A percentile compares a stretch with the other conserved stretches of the same genome.
Evolutionary conservation across 2,888 invertebrate genomes (phyloP).

Genomic region (Mimachlamys varia): DNA sequence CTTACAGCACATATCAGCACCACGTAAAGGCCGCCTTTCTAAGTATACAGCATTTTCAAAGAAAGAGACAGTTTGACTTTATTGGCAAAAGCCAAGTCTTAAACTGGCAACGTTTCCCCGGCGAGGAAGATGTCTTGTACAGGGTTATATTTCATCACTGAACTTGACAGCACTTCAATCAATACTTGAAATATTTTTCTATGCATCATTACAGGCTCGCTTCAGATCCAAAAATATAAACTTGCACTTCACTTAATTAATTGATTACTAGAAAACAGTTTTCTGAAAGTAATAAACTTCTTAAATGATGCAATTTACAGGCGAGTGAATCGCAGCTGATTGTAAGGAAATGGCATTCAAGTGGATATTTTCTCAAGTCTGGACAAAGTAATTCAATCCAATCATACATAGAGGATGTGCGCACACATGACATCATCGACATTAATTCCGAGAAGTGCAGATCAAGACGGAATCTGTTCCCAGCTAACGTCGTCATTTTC

Average conservation of each 20-base stretch:
- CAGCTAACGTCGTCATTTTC: neutral
- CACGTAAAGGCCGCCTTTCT: neutral
- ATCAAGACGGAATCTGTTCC: neutral
- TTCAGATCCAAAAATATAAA: no score
- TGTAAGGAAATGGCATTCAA: neutral
- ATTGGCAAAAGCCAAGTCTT: neutral
- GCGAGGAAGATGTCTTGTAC: neutral
- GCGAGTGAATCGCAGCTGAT: neutral
- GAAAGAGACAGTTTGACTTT: neutral
- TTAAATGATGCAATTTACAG: neutral
- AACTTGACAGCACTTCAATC: neutral
- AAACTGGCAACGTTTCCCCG: neutral
- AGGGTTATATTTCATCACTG: neutral
- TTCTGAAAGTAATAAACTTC: no score
- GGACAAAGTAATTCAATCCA: neutral
- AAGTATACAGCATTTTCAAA: neutral
- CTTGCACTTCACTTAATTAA: no score
- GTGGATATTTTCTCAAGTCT: neutral
- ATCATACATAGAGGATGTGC: neutral
- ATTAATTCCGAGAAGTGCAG: neutral
- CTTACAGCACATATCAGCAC: neutral
- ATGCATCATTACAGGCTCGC: neutral
- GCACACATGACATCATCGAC: neutral
- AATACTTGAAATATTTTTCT: neutral
- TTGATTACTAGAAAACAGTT: no score